Base-by-base conservation (phyloP, 2,113 vertebrate genomes). In the Thymallus thymallus region DNA sequence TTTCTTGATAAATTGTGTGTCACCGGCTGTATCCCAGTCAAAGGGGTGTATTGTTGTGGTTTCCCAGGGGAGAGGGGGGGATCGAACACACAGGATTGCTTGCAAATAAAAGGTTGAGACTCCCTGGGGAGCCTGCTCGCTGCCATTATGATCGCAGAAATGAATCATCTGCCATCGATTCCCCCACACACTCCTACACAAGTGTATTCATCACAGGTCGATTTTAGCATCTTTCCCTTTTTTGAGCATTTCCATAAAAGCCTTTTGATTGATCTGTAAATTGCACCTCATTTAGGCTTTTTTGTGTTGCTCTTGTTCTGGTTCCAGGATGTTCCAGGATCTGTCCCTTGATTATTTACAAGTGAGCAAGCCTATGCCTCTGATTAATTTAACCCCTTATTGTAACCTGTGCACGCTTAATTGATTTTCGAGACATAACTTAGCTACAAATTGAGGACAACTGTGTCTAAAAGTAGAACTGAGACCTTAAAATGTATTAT, bases 361-460 rank as follows among this genome's bases (percentile, higher is more conserved):
- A 72, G 71, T 64, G 79, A 69, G 77, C 76, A 60, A 65, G 83
- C 82, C 77, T 48, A 68, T 76, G 78, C 73, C 76, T 68, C 81
- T 91, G 87, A 89, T 90, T 91, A 86, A 91, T 90, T 90, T 79
- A 41, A 77, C n/a, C 72, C 66, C 79, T 90, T 88, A 91, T 88
- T 91, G 87, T 87, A 86, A 87, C 85, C 83, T 78, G 80, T 79
- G 76, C 85, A 78, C 5, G 55, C 66, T 32, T 61, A 86, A 88
- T 90, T 73, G 87, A 91, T 88, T 82, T 84, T 74, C 66, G 9
- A 55, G 80, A 82, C 77, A 79, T 85, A 79, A 85, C 76, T 80
- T 87, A 77, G 89, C 85, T 80, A 71, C 77, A 84, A 86, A 89
- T 41, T 41, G 9, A 41, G 35, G 35, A 41, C 35, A 86, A 88